Evolutionary conservation across 2,888 invertebrate species (phyloP), one percentile per base, ranked within the genome.

Genomic region (Rugalucina vietnamica): DNA sequence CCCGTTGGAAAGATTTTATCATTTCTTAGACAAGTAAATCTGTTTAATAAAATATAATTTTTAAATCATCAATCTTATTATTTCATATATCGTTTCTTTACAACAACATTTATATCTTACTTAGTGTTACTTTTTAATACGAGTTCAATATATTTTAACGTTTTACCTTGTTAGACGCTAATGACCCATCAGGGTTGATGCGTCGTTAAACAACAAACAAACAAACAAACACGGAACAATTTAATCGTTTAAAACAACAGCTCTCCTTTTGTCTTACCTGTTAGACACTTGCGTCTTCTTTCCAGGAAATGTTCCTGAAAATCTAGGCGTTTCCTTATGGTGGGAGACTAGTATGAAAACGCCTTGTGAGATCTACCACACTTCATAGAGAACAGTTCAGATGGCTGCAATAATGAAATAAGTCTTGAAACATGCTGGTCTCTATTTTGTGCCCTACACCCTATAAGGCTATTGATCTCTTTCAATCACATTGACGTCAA

Each of bases 401-500:
- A 8, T n/a, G 10, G 10, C 54, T 54, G 8, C 69, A 69, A 21
- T 27, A 69, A 69, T 3, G 5, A 14, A 21, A 69, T 69, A 3
- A 69, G 29, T 5, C 18, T 12, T 32, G n/a, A 4, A 14, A 82
- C 74, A 74, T 82, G 73, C 18, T 21, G 32, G 39, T 82, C 82
- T n/a, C 78, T 24, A 32, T 76, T 81, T 29, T 43, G n/a, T n/a
- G 27, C 37, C 18, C 82, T 27, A 32, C 78, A 21, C n/a, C 82
- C n/a, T 29, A 36, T 82, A 73, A 21, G 77, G 36, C 24, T 82
- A 78, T 12, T 78, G 18, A 34, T 82, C 73, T 29, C 79, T 78
- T 29, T 82, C 70, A 27, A 82, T 34, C 8, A 78, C 37, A 18
- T 54, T 69, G n/a, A 54, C 18, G 36, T 82, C 79, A 39, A 82